Evolutionary conservation across 2,888 invertebrate genomes (phyloP).

Genomic region (Lasioglossum oenotherae): DNA sequence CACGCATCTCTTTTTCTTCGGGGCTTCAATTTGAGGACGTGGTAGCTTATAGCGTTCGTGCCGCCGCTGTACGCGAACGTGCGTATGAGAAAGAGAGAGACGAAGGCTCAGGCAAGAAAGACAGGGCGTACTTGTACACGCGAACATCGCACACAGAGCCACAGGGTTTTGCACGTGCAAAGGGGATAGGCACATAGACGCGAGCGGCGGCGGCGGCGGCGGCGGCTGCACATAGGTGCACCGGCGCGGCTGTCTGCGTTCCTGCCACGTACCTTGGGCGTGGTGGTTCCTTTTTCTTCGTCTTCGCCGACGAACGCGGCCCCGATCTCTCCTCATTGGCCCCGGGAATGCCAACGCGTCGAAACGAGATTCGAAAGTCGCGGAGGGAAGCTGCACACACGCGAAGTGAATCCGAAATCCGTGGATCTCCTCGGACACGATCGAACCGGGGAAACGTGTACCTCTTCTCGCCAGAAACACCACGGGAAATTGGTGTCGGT

Average conservation of each 20-base stretch:
- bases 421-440: constrained; percentile 2
- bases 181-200: constrained; percentile 53
- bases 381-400: constrained; percentile 68
- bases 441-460: not conserved
- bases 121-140: constrained; percentile 64
- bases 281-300: constrained; percentile 77
- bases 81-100: constrained; percentile 1
- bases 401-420: constrained; percentile 70
- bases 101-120: constrained; percentile 33
- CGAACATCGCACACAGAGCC: constrained; percentile 56
- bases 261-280: constrained; percentile 80
- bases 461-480: too few species aligned
- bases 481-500: not conserved
- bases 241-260: constrained; percentile 67
- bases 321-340: constrained; percentile 75
- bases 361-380: constrained; percentile 76
- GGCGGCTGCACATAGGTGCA: constrained; percentile 12
- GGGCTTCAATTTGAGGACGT: constrained; percentile 75
- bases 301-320: constrained; percentile 69
- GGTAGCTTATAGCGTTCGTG: constrained; percentile 71
- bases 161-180: constrained; percentile 21
- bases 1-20: constrained; percentile 75
- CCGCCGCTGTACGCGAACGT: constrained; percentile 59
- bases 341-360: constrained; percentile 74
- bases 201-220: not conserved